Conservation (phyloP, 2,113 vertebrate species). For the Collichthys lucidus region DNA sequence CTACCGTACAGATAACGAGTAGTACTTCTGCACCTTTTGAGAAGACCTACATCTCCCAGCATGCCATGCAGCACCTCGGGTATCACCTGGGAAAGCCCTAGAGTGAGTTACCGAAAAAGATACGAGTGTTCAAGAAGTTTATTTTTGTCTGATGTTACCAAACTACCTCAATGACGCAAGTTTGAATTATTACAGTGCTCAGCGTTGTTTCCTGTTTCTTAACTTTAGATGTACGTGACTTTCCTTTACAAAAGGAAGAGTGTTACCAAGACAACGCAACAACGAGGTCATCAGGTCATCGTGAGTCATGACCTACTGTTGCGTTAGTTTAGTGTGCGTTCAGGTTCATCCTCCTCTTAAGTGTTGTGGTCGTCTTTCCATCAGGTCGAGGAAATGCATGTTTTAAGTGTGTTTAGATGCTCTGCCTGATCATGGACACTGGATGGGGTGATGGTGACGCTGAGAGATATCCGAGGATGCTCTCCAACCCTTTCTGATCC, state of each 20-base stretch:
- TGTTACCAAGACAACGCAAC: background rate
- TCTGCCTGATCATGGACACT: background rate
- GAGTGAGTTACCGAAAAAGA: background rate
- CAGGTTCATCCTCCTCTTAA: background rate
- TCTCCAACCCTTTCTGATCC: background rate
- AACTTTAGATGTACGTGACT: background rate
- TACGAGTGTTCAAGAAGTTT: background rate
- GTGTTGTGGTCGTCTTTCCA: background rate
- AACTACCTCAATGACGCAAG: background rate
- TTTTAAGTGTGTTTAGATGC: background rate
- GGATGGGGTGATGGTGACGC: background rate
- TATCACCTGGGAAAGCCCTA: too few relatives aligned
- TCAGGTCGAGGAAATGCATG: background rate
- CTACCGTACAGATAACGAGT: too few relatives aligned
- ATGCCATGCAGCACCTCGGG: background rate
- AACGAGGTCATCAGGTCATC: background rate
- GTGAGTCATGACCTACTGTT: background rate
- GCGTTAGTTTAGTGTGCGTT: background rate
- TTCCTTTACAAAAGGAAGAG: background rate
- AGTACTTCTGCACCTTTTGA: too few relatives aligned
- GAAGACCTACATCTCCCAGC: background rate
- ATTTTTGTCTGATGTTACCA: background rate
- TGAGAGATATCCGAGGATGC: background rate
- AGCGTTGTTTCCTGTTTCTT: background rate
- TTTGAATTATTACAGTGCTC: background rate